A percentile compares a stretch with the other conserved stretches of the same genome.
Evolutionary conservation across 2,888 invertebrate species (phyloP).

Genomic region (Scaptomyza tumidula): DNA sequence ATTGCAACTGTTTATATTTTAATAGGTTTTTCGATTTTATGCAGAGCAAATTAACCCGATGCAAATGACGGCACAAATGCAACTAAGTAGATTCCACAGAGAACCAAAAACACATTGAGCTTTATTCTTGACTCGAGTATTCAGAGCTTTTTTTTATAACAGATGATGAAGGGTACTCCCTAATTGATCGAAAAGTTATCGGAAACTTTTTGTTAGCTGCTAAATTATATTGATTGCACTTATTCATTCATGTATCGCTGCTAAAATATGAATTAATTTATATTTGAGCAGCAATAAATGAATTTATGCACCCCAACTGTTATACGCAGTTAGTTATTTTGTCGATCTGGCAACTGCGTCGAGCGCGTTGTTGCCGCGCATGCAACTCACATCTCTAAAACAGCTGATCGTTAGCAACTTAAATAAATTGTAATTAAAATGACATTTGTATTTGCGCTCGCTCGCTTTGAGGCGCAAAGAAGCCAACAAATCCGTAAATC

Average conservation of each 20-base stretch:
- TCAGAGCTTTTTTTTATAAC: background rate
- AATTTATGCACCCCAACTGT: background rate
- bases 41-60: constrained; percentile 17
- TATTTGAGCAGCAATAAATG: background rate
- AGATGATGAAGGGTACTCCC: background rate
- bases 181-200: constrained; percentile 1
- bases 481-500: too few relatives aligned
- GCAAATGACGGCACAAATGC: constrained; percentile 37
- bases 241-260: too few relatives aligned
- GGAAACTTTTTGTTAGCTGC: background rate
- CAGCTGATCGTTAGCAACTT: constrained; percentile 11
- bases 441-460: background rate
- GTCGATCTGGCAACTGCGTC: background rate
- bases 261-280: background rate
- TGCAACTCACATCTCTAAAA: background rate
- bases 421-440: background rate
- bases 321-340: background rate
- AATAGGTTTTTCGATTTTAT: background rate
- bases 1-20: constrained; percentile 10
- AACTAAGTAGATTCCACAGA: constrained; percentile 31
- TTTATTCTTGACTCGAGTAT: constrained; percentile 1
- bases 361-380: background rate
- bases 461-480: background rate
- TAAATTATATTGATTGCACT: background rate
- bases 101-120: constrained; percentile 7